A percentile compares a stretch with the other conserved stretches of the same genome.
These are phyloP conservation scores for Drosophila formosana DNA, from an alignment of 2,888 invertebrate genomes.

Conservation along the genomic window DNA sequence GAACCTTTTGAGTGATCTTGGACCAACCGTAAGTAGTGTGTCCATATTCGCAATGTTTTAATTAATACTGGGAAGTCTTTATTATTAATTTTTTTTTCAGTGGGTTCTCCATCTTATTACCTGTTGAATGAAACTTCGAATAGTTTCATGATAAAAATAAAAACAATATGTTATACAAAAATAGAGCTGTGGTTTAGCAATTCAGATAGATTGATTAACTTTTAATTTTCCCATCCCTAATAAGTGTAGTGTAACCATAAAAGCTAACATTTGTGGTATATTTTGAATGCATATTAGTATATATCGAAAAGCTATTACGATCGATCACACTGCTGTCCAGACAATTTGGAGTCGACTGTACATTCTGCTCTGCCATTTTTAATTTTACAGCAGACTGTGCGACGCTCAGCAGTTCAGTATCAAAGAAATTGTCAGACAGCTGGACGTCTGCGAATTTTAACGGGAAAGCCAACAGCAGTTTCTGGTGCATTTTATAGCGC, in stretches of 20 bases:
- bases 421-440: constrained; percentile 27
- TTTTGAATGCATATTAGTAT: background rate
- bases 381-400: constrained; percentile 18
- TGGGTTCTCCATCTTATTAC: too few species aligned
- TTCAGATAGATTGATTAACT: too few species aligned
- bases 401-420: constrained; percentile 4
- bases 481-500: constrained; percentile 14
- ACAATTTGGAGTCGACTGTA: constrained; percentile 41
- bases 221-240: background rate
- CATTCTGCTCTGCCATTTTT: constrained; percentile 20
- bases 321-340: constrained; percentile 14
- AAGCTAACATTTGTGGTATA: too few species aligned
- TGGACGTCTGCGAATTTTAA: constrained; percentile 13
- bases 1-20: background rate
- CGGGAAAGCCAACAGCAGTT: background rate
- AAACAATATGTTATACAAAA: too few species aligned
- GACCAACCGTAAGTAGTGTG: background rate
- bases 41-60: background rate
- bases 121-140: too few species aligned
- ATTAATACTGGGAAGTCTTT: too few species aligned
- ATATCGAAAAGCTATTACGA: background rate
- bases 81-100: too few species aligned
- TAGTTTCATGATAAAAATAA: too few species aligned
- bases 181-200: too few species aligned
- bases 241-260: too few species aligned